Evolutionary conservation across 2,113 vertebrate species (phyloP).

Genomic region (Mystacornis crossleyi): DNA sequence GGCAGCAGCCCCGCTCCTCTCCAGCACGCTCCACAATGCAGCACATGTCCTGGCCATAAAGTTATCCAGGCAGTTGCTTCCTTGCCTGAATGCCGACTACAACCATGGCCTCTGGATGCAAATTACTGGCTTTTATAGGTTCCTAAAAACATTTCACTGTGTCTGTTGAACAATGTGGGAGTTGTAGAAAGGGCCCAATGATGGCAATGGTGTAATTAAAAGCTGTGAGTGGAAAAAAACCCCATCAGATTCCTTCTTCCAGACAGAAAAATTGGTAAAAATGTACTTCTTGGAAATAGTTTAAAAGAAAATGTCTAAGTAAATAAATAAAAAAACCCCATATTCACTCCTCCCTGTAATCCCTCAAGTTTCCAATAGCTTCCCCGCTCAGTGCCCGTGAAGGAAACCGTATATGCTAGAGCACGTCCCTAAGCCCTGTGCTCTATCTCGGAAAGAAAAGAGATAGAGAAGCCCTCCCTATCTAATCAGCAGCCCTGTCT

Average conservation of each 20-base stretch:
- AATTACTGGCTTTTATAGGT: constrained; percentile 38
- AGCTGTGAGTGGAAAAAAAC: background rate
- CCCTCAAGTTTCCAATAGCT: constrained; percentile 20
- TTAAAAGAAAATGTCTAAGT: constrained; percentile 21
- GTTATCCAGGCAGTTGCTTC: background rate
- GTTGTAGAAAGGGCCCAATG: background rate
- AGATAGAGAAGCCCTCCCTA: constrained; percentile 44
- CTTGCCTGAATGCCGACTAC: background rate
- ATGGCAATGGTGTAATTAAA: constrained; percentile 44
- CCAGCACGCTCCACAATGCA: background rate
- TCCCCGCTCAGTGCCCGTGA: background rate
- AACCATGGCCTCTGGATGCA: background rate
- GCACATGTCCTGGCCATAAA: constrained; percentile 10
- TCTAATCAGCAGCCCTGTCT: constrained; percentile 40
- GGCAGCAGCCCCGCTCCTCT: background rate
- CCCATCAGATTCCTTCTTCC: constrained; percentile 38
- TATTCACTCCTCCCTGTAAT: background rate
- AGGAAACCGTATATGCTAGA: background rate
- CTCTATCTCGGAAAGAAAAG: background rate
- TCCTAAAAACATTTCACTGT: constrained; percentile 44
- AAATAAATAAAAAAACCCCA: background rate
- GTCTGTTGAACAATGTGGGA: constrained; percentile 46
- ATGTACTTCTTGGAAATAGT: constrained; percentile 28
- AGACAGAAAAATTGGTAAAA: constrained; percentile 34
- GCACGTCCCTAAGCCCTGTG: background rate